These are phyloP conservation scores for Rousettus madagascariensis DNA, from an alignment of 2,797 vertebrate genomes.

Conservation along the genomic window DNA sequence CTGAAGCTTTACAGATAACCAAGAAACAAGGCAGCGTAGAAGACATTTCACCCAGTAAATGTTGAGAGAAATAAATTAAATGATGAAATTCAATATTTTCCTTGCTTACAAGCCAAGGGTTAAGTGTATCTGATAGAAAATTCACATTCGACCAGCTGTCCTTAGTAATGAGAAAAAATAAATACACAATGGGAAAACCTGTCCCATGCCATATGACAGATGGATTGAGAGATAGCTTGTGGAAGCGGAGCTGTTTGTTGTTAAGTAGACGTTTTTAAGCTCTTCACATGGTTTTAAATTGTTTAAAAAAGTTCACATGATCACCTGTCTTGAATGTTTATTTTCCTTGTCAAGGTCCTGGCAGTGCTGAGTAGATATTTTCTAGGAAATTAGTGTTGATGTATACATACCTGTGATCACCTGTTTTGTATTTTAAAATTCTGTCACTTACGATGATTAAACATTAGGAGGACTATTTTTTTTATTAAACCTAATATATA, in stretches of 20 bases:
- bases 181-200: conserved; percentile 66
- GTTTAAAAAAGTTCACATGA: conserved; percentile 41
- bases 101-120: conserved; percentile 62
- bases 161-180: conserved; percentile 66
- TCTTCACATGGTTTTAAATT: conserved; percentile 58
- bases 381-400: background rate
- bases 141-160: conserved; percentile 66
- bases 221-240: conserved; percentile 9
- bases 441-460: background rate
- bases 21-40: background rate
- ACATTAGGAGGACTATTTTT: background rate
- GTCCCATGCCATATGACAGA: conserved; percentile 50
- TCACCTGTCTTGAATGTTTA: conserved; percentile 34
- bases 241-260: conserved; percentile 44
- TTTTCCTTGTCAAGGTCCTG: conserved; percentile 38
- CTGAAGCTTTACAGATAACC: background rate
- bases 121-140: conserved; percentile 68
- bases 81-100: conserved; percentile 51
- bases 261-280: conserved; percentile 57
- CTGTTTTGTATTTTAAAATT: background rate
- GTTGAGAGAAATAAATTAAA: conserved; percentile 37
- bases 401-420: background rate
- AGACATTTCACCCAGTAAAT: conserved; percentile 5
- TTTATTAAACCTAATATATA: background rate
- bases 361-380: background rate